Percentiles rank a stretch among this genome's conserved stretches.
These are phyloP conservation scores for Manduca sexta DNA, from an alignment of 1,140 invertebrate genomes.

Conservation along the genomic window DNA sequence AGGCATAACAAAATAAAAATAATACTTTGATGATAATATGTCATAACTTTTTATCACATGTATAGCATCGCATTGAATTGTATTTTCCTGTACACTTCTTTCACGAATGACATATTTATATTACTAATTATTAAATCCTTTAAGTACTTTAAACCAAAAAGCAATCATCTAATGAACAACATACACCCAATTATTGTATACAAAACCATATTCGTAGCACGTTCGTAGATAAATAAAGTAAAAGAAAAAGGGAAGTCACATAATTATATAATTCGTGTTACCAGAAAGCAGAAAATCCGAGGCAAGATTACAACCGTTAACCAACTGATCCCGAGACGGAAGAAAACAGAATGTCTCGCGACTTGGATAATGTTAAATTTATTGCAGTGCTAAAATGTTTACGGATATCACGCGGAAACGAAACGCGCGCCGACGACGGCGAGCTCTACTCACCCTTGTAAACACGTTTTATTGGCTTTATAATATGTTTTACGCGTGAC, in stretches of 20 bases:
- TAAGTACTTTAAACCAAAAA: too few relatives aligned
- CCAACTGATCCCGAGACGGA: constrained; percentile 64
- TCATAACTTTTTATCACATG: too few relatives aligned
- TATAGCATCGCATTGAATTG: too few relatives aligned
- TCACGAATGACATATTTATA: too few relatives aligned
- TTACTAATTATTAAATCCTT: too few relatives aligned
- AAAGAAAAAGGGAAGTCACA: constrained; percentile 33
- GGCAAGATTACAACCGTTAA: constrained; percentile 64
- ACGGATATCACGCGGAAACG: constrained; percentile 61
- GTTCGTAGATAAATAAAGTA: constrained; percentile 27
- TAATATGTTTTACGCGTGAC: constrained; percentile 73
- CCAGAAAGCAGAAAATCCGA: constrained; percentile 48
- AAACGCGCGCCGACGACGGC: constrained; percentile 35
- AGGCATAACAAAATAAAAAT: too few relatives aligned
- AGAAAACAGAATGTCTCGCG: constrained; percentile 70
- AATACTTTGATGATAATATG: too few relatives aligned
- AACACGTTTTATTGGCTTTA: constrained; percentile 74
- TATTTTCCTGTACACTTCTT: too few relatives aligned
- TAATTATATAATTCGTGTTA: constrained; percentile 51
- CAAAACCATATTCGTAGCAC: too few relatives aligned
- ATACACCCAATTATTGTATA: too few relatives aligned
- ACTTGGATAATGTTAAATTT: constrained; percentile 72
- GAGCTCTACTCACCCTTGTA: constrained; percentile 68
- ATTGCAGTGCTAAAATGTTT: constrained; percentile 71
- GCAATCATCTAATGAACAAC: too few relatives aligned